Conservation (phyloP, 2,888 invertebrate genomes). For the Ochlodes sylvanus region DNA sequence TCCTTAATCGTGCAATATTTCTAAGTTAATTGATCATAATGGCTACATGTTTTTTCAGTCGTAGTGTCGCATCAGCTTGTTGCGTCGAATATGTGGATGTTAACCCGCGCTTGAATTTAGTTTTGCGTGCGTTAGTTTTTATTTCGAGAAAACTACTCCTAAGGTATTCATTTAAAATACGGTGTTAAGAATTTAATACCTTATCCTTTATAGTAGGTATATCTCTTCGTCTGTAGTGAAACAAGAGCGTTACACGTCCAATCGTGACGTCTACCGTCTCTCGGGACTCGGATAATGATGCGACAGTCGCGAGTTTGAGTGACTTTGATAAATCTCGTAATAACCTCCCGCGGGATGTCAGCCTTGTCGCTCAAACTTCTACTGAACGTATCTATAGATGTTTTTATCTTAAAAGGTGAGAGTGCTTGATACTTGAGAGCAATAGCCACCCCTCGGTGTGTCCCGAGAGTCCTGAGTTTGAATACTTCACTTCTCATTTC, state of each 20-base stretch:
- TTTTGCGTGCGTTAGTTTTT: too few relatives aligned
- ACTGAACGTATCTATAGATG: not conserved
- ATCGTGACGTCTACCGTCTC: slow-evolving; percentile 9
- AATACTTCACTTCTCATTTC: too few relatives aligned
- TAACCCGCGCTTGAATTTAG: too few relatives aligned
- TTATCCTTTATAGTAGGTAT: not conserved
- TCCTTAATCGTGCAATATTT: too few relatives aligned
- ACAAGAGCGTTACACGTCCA: slow-evolving; percentile 4
- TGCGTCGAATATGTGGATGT: too few relatives aligned
- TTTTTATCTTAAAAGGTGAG: not conserved
- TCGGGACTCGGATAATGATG: slow-evolving; percentile 39
- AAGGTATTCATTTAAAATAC: too few relatives aligned
- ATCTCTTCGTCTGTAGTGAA: not conserved
- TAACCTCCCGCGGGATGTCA: slow-evolving; percentile 37
- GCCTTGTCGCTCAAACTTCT: not conserved
- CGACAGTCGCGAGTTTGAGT: slow-evolving; percentile 41
- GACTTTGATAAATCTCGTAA: slow-evolving; percentile 49
- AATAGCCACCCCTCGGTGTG: not conserved
- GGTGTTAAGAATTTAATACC: too few relatives aligned
- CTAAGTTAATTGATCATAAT: too few relatives aligned
- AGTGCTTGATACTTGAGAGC: not conserved
- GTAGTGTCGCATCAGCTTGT: too few relatives aligned
- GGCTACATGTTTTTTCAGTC: too few relatives aligned
- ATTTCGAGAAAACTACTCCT: too few relatives aligned
- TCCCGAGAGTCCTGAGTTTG: too few relatives aligned